phyloP scores from a whole-genome alignment of 1,140 invertebrate species.

The Geopemphigus sp. region DNA sequence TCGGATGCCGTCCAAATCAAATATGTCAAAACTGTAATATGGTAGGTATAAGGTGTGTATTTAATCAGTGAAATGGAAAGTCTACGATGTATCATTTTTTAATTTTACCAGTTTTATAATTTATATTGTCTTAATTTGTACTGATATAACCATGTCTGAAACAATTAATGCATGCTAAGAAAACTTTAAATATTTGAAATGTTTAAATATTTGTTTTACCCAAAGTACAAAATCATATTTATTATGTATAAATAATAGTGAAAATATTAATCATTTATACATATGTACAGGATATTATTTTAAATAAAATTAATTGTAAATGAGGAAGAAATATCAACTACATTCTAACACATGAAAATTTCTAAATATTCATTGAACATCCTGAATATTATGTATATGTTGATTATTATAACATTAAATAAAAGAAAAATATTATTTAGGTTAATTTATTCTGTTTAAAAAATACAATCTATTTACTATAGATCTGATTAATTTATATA shows the following conservation, averaged over 20 bases:
- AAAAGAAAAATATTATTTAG: constrained; percentile 18
- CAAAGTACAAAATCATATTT: not conserved
- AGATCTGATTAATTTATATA: not conserved
- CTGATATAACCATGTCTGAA: constrained; percentile 10
- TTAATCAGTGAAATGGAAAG: constrained; percentile 44
- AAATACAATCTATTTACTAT: not conserved
- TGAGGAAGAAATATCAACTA: not conserved
- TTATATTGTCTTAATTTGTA: constrained; percentile 25
- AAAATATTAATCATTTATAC: not conserved
- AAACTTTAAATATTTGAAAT: constrained; percentile 21
- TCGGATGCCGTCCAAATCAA: constrained; percentile 36
- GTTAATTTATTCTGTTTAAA: constrained; percentile 18
- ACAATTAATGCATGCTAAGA: constrained; percentile 39
- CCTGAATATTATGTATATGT: constrained; percentile 10
- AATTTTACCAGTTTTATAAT: constrained; percentile 17
- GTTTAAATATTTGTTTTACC: constrained; percentile 4
- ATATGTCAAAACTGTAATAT: constrained; percentile 44
- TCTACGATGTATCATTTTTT: constrained; percentile 35
- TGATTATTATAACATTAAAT: constrained; percentile 19
- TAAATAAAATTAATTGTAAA: not conserved
- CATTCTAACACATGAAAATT: not conserved
- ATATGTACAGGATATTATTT: constrained; percentile 25
- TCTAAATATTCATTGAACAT: not conserved
- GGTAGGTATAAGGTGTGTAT: constrained; percentile 50
- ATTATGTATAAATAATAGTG: not conserved